Percentiles rank a stretch among this genome's conserved stretches.
Conservation (phyloP, 2,113 vertebrate species). For the Mormyrus lacerda region DNA sequence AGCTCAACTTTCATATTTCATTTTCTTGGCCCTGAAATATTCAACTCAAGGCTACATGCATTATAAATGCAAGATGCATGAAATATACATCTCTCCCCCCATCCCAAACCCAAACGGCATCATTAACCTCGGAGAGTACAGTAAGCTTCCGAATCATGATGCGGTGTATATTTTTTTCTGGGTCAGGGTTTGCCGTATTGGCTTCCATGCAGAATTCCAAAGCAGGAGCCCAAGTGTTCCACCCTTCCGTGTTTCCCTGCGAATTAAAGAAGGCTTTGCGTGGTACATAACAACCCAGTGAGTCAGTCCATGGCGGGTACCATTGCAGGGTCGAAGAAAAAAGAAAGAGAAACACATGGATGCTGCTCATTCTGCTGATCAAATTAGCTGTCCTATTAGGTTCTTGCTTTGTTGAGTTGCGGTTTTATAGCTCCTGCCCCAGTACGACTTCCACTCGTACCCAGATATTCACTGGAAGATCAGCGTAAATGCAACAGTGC, state of each 20-base stretch:
- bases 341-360: neutral
- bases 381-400: neutral
- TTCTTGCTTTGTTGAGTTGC: neutral
- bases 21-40: neutral
- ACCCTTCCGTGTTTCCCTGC: neutral
- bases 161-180: neutral
- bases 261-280: neutral
- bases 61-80: slow-evolving; percentile 7
- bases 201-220: neutral
- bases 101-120: neutral
- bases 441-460: neutral
- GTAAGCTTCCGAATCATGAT: neutral
- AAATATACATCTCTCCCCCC: slow-evolving; percentile 5
- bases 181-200: neutral
- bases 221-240: neutral
- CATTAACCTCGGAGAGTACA: neutral
- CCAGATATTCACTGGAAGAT: neutral
- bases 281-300: neutral
- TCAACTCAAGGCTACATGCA: neutral
- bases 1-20: neutral
- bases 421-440: neutral
- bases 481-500: neutral
- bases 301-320: neutral
- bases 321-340: neutral
- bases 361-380: neutral